Base-by-base conservation (phyloP, 2,888 invertebrate genomes). In the Pinctada fucata region DNA sequence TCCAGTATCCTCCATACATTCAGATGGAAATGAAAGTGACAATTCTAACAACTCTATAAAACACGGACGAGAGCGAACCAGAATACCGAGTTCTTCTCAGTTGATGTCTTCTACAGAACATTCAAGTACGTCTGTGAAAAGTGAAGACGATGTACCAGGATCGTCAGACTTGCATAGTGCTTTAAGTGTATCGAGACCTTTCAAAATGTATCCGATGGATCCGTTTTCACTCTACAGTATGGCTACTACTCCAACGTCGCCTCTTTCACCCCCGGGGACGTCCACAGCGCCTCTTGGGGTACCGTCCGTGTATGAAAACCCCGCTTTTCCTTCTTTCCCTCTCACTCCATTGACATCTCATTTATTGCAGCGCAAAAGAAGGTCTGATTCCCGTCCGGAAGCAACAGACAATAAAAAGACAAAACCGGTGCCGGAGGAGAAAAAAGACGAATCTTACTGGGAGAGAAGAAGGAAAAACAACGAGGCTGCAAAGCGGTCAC, bases 391-490 rank as follows among this genome's bases (percentile, higher is more conserved):
- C 73, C 78, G 88, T 63, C 82, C 82, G 16, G 79, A 73, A 47
- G 82, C 79, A 49, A 68, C 76, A 2, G 84, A 84, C 5, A 75
- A 76, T 52, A 88, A 88, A 80, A 84, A 85, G 75, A 81, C 85
- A 3, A 86, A 82, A 81, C 86, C 87, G 49, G 87, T 87, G 49
- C 86, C 88, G 48, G 89, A 88, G 52, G 88, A 88, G 51, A 88
- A 83, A 72, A 90, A 90, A 79, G 90, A 90, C 78, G 85, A 83
- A 45, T 84, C 87, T 4, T 90, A 90, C 72, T 90, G 89, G 90
- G 89, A 90, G 79, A 76, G 90, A 68, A 81, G 90, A 66, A 73
- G 89, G 68, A 90, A 90, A 82, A 90, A 90, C 80, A 90, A 90
- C 83, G 90, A 90, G 73, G 90, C 90, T 63, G 90, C 90, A 5